Conservation (phyloP, 2,113 vertebrate genomes). For the Pristiophorus japonicus region DNA sequence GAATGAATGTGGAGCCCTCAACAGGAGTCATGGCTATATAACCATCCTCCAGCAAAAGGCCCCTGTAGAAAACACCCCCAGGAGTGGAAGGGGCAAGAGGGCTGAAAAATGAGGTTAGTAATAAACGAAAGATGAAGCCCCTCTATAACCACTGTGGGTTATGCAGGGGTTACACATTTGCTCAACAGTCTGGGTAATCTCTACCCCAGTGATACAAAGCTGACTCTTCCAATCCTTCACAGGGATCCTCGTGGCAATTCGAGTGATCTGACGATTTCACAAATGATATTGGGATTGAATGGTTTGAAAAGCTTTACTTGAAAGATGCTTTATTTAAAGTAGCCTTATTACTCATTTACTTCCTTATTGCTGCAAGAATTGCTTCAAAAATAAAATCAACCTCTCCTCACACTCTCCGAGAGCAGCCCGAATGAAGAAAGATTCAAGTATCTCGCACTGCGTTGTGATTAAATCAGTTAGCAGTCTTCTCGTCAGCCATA, state of each 20-base stretch:
- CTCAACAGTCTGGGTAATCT: not conserved
- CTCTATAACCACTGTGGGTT: not conserved
- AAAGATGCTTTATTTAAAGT: not conserved
- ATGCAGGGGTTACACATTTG: not conserved
- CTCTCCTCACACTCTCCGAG: not conserved
- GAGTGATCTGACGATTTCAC: not conserved
- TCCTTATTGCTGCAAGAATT: not conserved
- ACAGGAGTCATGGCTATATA: not conserved
- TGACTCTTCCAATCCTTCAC: not conserved
- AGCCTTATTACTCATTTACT: not conserved
- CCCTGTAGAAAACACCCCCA: not conserved
- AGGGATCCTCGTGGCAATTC: not conserved
- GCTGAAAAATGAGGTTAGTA: not conserved
- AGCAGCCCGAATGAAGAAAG: not conserved
- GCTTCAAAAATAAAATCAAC: not conserved
- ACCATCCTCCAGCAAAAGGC: not conserved
- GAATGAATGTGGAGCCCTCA: not conserved
- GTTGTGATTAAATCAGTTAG: not conserved
- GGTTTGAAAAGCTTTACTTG: not conserved
- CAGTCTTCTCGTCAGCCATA: not conserved
- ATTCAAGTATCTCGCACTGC: not conserved
- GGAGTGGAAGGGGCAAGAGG: not conserved
- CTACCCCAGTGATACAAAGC: not conserved
- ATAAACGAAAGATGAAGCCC: not conserved
- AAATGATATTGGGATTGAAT: not conserved